Evolutionary conservation across 2,888 invertebrate species (phyloP), one percentile per base, ranked within the genome.

Genomic region (Agonopterix subpropinquella): DNA sequence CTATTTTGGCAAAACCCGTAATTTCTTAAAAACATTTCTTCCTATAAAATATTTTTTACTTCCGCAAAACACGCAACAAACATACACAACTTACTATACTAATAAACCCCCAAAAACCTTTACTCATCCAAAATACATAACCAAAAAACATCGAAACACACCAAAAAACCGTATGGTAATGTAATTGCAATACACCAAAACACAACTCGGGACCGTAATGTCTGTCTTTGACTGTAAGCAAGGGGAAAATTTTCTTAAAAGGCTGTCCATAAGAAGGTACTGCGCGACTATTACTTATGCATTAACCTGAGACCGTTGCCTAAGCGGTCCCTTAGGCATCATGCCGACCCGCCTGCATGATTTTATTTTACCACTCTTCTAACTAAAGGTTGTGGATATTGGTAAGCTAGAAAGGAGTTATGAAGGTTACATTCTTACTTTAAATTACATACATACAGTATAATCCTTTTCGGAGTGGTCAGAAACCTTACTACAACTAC

Each of bases 211-310:
- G 39, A 28, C 44, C 11, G 28, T 46, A 50, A 47, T 36, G 28
- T 28, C 48, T 48, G 49, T 49, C 49, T 54, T 51, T 56, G 56
- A 51, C 46, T 45, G 53, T 47, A 46, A 50, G 58, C 58, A 52
- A 50, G 58, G 64, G 67, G 67, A 65, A 63, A 68, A 70, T 71
- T 70, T 68, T 65, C 71, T 73, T 77, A 76, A 77, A 77, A 76
- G 77, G 72, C 64, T 65, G 65, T 64, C 72, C 73, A 64, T 67
- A 59, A 65, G 67, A 58, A 57, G 62, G 54, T 53, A 52, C 51
- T 49, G 48, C 56, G 76, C 75, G 72, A 80, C 78, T 86, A 88
- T 90, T 87, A 89, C 84, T 90, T 89, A 90, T 90, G 89, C 89
- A 90, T 89, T 84, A 85, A 80, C 75, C 76, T 70, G 76, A 8